Conservation (phyloP, 2,113 vertebrate species). For the Dicrurus megarhynchus region DNA sequence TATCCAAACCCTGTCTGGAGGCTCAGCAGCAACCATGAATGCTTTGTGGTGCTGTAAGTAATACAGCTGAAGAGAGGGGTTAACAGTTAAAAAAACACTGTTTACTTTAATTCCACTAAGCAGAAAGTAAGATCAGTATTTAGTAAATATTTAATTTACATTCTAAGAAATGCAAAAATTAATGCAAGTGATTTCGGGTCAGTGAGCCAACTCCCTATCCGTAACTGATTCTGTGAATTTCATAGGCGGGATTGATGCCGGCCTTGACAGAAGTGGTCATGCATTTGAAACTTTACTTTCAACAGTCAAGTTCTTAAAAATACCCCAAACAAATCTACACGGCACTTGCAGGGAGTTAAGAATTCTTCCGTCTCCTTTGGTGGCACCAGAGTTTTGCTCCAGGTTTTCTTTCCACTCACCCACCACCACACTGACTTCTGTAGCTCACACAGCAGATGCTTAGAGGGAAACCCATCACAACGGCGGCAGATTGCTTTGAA, state of each 20-base stretch:
- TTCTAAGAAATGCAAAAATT: not conserved
- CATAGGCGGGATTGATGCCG: not conserved
- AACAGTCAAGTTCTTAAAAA: not conserved
- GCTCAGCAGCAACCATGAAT: not conserved
- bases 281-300: not conserved
- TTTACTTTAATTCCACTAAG: not conserved
- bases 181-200: not conserved
- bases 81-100: not conserved
- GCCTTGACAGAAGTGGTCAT: not conserved
- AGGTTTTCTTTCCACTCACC: not conserved
- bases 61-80: not conserved
- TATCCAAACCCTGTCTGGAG: not conserved
- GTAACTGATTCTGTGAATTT: not conserved
- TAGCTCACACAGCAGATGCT: not conserved
- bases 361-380: not conserved
- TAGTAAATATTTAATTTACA: not conserved
- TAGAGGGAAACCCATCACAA: not conserved
- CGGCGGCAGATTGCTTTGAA: not conserved
- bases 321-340: not conserved
- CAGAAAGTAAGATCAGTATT: not conserved
- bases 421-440: not conserved
- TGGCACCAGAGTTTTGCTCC: not conserved
- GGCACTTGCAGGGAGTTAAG: not conserved
- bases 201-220: not conserved
- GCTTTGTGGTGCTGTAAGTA: not conserved